A percentile compares a stretch with the other conserved stretches of the same genome.
Evolutionary conservation across 2,888 invertebrate species (phyloP).

Genomic region (Pecten maximus): DNA sequence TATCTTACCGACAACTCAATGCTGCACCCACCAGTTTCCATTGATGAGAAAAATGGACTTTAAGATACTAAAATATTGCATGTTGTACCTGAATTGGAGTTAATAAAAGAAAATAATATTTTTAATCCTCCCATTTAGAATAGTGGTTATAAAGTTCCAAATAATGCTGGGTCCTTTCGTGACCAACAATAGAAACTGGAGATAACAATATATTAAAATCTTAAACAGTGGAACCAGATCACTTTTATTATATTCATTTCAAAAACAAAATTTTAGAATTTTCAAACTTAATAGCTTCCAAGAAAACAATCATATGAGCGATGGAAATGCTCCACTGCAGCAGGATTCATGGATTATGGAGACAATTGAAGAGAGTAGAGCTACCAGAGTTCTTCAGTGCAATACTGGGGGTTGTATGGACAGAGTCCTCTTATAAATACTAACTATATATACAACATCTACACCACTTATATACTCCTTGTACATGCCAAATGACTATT

Average conservation of each 20-base stretch:
- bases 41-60: not conserved
- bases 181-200: not conserved
- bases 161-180: not conserved
- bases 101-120: not conserved
- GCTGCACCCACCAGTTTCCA: not conserved
- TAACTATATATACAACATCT: constrained; percentile 31
- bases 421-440: constrained; percentile 24
- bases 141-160: not conserved
- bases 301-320: not conserved
- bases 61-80: not conserved
- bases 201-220: not conserved
- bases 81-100: not conserved
- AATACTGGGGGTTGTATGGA: constrained; percentile 33
- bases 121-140: not conserved
- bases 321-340: not conserved
- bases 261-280: too few relatives aligned
- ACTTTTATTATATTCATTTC: too few relatives aligned
- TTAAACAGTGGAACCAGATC: not conserved
- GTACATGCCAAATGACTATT: constrained; percentile 15
- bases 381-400: constrained; percentile 13
- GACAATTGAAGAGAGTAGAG: not conserved
- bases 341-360: not conserved
- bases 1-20: not conserved
- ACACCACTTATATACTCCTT: not conserved
- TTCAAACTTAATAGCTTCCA: not conserved